phyloP scores from a whole-genome alignment of 2,113 vertebrate genomes.

The Mandrillus leucophaeus region DNA sequence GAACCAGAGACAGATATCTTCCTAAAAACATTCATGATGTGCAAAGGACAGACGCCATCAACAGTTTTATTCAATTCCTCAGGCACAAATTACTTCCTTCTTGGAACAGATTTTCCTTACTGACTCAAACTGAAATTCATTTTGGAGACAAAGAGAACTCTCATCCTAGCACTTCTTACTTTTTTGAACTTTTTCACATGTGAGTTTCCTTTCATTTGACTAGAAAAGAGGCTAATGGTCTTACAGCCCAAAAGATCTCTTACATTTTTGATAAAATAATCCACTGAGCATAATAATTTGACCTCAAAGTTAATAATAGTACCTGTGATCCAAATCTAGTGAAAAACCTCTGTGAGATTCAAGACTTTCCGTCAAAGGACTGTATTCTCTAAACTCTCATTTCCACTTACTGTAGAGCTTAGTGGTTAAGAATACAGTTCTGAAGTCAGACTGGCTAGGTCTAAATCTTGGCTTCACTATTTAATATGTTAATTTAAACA shows the following conservation, averaged over 20 bases:
- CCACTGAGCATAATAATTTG: not conserved
- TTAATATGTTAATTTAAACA: not conserved
- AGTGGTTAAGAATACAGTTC: not conserved
- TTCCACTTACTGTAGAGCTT: not conserved
- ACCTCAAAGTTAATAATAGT: not conserved
- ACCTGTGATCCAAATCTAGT: not conserved
- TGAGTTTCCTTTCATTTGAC: not conserved
- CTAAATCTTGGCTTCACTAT: not conserved
- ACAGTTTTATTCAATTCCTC: not conserved
- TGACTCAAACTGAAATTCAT: not conserved
- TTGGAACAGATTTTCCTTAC: slow-evolving; percentile 19
- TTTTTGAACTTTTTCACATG: not conserved
- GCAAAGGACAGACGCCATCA: not conserved
- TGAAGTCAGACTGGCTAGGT: not conserved
- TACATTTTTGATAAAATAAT: not conserved
- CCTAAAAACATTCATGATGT: not conserved
- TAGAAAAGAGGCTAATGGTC: not conserved
- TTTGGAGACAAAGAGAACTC: not conserved
- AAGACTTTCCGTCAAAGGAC: not conserved
- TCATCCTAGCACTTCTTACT: not conserved
- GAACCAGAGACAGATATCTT: not conserved
- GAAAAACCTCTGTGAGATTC: slow-evolving; percentile 8
- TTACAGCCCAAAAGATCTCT: not conserved
- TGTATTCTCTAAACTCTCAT: not conserved
- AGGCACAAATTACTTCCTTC: not conserved